Evolutionary conservation across 2,888 invertebrate species (phyloP).

Genomic region (Meiosimyza platycephala): DNA sequence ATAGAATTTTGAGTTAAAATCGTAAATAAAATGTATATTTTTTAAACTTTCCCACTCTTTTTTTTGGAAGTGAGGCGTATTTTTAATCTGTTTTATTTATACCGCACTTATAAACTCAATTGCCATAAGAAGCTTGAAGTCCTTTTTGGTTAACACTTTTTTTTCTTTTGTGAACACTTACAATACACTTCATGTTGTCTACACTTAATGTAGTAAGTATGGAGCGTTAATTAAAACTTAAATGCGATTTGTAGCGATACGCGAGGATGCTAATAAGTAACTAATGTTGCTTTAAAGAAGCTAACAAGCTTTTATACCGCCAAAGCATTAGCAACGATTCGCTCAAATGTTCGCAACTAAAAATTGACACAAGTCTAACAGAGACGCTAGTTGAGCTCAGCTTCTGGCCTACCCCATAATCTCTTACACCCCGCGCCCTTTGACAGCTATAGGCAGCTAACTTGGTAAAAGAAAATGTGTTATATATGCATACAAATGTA

Average conservation of each 20-base stretch:
- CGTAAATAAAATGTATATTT: too few species aligned
- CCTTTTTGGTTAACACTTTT: neutral
- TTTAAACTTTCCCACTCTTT: too few species aligned
- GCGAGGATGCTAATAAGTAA: conserved; percentile 17
- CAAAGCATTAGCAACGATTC: too few species aligned
- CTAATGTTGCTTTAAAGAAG: conserved; percentile 11
- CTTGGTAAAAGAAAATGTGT: neutral
- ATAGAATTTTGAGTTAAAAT: too few species aligned
- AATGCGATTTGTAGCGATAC: neutral
- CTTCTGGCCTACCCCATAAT: neutral
- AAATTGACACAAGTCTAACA: neutral
- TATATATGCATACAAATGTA: neutral
- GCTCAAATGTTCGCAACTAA: neutral
- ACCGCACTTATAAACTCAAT: too few species aligned
- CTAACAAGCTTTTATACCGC: conserved; percentile 26
- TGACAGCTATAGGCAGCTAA: neutral
- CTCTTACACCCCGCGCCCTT: neutral
- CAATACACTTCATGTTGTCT: conserved; percentile 60
- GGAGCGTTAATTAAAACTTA: neutral
- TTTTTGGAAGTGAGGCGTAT: too few species aligned
- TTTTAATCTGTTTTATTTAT: too few species aligned
- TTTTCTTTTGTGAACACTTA: conserved; percentile 47
- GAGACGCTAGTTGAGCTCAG: neutral
- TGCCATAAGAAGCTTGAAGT: too few species aligned
- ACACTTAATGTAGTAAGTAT: conserved; percentile 14